Evolutionary conservation across 1,140 invertebrate genomes (phyloP).

Genomic region (honey bee (Apis mellifera)): Amel_HAv3.1 CM009940.2:3115501-3116000

Average conservation of each 20-base stretch:
- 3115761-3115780: not conserved
- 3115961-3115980: constrained; percentile 26
- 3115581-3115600: not conserved
- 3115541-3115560: not conserved
- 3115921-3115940: constrained; percentile 6
- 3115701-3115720: not conserved
- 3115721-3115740: not conserved
- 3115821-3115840: constrained; percentile 36
- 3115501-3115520: not conserved
- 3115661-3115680: not conserved
- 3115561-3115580: not conserved
- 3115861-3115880: not conserved
- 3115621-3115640: constrained; percentile 13
- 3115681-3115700: not conserved
- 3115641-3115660: constrained; percentile 3
- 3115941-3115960: not conserved
- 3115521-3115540: not conserved
- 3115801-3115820: constrained; percentile 9
- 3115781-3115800: not conserved
- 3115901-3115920: not conserved
- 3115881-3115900: constrained; percentile 33
- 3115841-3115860: constrained; percentile 2
- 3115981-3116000: constrained; percentile 20
- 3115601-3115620: constrained; percentile 5
- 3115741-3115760: not conserved